A percentile compares a stretch with the other conserved stretches of the same genome.
Evolutionary conservation across 2,797 vertebrate species (phyloP).

Genomic region (Phaenicophaeus curvirostris): DNA sequence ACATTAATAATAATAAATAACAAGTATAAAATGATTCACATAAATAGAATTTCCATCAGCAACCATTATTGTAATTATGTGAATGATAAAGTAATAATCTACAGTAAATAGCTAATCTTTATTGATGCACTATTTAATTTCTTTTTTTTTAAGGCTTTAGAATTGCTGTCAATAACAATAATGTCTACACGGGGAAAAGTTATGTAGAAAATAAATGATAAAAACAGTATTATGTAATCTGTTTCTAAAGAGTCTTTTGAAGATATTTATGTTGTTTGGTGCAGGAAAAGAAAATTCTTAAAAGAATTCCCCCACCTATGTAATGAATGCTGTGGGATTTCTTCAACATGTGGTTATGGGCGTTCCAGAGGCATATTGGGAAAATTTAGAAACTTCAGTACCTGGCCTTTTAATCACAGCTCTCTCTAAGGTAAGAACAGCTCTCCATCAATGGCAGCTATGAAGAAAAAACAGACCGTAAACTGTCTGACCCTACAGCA

Average conservation of each 20-base stretch:
- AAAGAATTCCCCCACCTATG: conserved; percentile 23
- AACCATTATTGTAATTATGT: conserved; percentile 84
- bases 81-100: conserved; percentile 90
- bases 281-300: conserved; percentile 36
- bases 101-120: conserved; percentile 91
- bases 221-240: conserved; percentile 34
- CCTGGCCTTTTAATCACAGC: conserved; percentile 58
- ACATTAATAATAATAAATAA: conserved; percentile 91
- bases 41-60: conserved; percentile 87
- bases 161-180: conserved; percentile 80
- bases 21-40: conserved; percentile 86
- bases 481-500: conserved; percentile 64
- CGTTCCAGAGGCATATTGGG: conserved; percentile 38
- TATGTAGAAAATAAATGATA: conserved; percentile 22
- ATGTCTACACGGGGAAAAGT: conserved; percentile 38
- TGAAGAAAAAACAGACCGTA: conserved; percentile 59
- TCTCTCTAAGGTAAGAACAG: conserved; percentile 51
- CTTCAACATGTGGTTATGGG: conserved; percentile 25
- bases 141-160: conserved; percentile 69
- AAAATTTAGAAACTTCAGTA: conserved; percentile 43
- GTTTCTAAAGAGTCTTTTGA: conserved; percentile 60
- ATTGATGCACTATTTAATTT: conserved; percentile 84
- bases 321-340: conserved; percentile 51
- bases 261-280: conserved; percentile 55
- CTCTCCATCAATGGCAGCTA: conserved; percentile 62